Base-by-base conservation (phyloP, 2,113 vertebrate species). In the Speoplatyrhinus poulsoni region DNA sequence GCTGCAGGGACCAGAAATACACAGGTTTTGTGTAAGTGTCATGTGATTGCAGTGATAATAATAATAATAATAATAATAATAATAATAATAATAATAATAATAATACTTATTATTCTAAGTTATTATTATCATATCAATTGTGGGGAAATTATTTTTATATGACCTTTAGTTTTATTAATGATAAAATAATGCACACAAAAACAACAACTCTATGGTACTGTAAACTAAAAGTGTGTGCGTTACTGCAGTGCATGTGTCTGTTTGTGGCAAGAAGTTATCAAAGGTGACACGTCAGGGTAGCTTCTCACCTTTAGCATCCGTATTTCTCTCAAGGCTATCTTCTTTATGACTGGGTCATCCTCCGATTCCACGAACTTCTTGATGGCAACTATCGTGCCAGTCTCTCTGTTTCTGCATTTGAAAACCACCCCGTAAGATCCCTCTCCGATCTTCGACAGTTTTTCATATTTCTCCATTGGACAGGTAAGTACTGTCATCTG, bases 311-410 rank as follows among this genome's bases (percentile, higher is more conserved):
- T 96, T 74, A 96, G 85, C 93, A 94, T 92, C 0, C 91, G 91
- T 62, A 95, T 95, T 86, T 95, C 95, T 78, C 95, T 84, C 69
- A 95, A 64, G 1, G 94, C 94, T 54, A 95, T 95, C 90, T 95
- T 96, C 89, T 93, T 95, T 70, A 95, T 92, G 47, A 95, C 88
- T 0, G 94, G 94, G 62, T 95, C 94, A 0, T 95, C 94, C 80
- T 96, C 94, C 0, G 94, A 96, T 68, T 95, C 93, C 76, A 95
- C 92, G 81, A 95, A 95, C 71, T 94, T 95, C 87, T 96, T 96
- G 82, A 95, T 94, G 79, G 95, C 94, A 0, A 95, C 94, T 10
- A 95, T 85, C 85, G 95, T 94, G 6, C 94, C 94, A 0, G 92
- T 93, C 15, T 93, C 93, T 70, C 90, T 92, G 80, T 95, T 92